Evolutionary conservation across 2,888 invertebrate species (phyloP), one percentile per base, ranked within the genome.

Genomic region (Chaetoderma sp.): DNA sequence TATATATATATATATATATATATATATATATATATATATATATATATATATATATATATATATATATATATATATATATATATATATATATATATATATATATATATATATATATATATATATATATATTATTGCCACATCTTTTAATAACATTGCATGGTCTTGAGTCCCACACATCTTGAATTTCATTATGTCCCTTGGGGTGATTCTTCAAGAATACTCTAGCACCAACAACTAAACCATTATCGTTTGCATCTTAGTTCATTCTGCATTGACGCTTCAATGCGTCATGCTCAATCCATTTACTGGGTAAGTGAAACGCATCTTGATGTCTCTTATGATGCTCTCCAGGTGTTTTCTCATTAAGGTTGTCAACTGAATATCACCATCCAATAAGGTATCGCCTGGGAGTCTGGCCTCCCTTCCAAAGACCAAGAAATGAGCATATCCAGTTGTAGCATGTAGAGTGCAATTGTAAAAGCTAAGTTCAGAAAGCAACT

Each of bases 401-500:
- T 63, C 66, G 25, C 63, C 55, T 30, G 66, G 63, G 18, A 67
- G 27, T 23, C 45, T 28, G 6, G 66, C 59, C 8, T 68, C 66
- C 27, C 66, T 23, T 4, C 68, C 63, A 44, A 63, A 63, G 27
- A 67, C 45, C 21, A 67, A 21, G 50, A 65, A 49, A 10, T 56
- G 63, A 25, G 66, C 44, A 42, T 57, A 62, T 8, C 58, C 62
- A 18, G 65, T 61, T 8, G 55, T 25, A 16, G 44, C 42, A 44
- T 65, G 65, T 23, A 44, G 55, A 8, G 56, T 65, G 21, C 52
- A 32, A 39, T 65, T 65, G 21, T 65, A 65, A 25, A 67, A 68
- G 5, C 72, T 52, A 23, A 72, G 42, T 42, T 66, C 60, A 10
- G 65, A 65, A 13, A 74, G 42, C 18, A 63, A 58, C n/a, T 64